Base-by-base conservation (phyloP, 2,888 invertebrate genomes). In the Leptinotarsa haldemani region DNA sequence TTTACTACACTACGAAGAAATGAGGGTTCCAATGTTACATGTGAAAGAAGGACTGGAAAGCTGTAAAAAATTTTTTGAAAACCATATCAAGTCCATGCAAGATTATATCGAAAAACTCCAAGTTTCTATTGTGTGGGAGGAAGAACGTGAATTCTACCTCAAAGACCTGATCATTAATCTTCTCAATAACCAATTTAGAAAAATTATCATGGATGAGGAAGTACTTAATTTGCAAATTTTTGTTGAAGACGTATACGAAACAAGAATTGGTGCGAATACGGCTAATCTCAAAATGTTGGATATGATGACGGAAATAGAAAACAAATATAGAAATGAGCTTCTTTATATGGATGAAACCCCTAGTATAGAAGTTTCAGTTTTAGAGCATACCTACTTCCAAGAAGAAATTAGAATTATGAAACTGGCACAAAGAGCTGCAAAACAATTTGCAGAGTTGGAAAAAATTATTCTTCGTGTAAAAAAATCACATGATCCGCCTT, bases 241-340 rank as follows among this genome's bases (percentile, higher is more conserved):
- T 82, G 88, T 93, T 70, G 91, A 93, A 82, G 92, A 92, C 82
- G 90, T 91, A 48, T 93, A 90, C 83, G 91, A 92, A 84, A 89
- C 88, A 63, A 87, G 92, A 58, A 88, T 90, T 30, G 89, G 87
- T 1, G 89, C 91, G 15, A 92, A 90, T 81, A 90, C 91, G 53
- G 88, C 90, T 7, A 90, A 90, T 81, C 86, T 91, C 74, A 88
- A 89, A 65, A 88, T 90, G 70, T 84, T 88, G 68, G 86, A 89
- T 9, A 90, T 92, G 88, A 91, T 92, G 85, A 90, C 88, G 79
- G 88, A 88, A 69, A 88, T 93, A 73, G 93, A 93, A 85, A 83
- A 86, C 2, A 87, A 88, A 82, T 91, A 91, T 81, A 87, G 83
- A 61, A 66, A 77, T 30, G 84, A 88, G 83, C 85, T 89, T 61